phyloP scores from a whole-genome alignment of 2,888 invertebrate species.

The Acleris emargana region DNA sequence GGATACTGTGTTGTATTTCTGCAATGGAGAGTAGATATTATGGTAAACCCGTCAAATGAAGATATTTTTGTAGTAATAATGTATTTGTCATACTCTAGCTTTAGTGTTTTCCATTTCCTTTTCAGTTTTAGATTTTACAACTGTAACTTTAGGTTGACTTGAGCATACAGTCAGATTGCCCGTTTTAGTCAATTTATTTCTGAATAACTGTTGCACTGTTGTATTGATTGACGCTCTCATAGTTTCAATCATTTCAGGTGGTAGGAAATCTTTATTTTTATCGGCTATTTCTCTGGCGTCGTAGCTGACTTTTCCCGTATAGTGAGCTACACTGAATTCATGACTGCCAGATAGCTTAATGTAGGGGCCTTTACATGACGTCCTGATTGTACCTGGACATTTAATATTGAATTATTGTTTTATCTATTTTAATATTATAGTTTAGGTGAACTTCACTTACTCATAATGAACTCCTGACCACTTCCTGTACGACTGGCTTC shows the following conservation, averaged over 20 bases:
- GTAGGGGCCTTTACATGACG: constrained; percentile 79
- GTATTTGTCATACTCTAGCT: constrained; percentile 73
- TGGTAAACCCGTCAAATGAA: not conserved
- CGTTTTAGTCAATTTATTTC: constrained; percentile 91
- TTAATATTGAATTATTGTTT: constrained; percentile 24
- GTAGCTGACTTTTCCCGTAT: constrained; percentile 94
- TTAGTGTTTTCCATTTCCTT: constrained; percentile 76
- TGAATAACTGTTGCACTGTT: constrained; percentile 90
- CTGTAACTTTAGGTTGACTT: constrained; percentile 61
- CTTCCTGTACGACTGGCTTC: constrained; percentile 91
- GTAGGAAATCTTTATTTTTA: constrained; percentile 95
- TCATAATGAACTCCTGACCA: constrained; percentile 88
- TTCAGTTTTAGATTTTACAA: constrained; percentile 70
- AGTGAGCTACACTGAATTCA: constrained; percentile 94
- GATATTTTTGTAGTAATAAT: not conserved
- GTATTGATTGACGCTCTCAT: constrained; percentile 89
- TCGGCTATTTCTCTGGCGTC: constrained; percentile 92
- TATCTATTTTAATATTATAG: not conserved
- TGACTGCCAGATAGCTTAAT: constrained; percentile 84
- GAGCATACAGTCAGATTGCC: constrained; percentile 90
- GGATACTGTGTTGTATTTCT: constrained; percentile 89
- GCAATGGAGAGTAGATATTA: constrained; percentile 41
- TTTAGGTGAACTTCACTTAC: constrained; percentile 66
- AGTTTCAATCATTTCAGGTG: constrained; percentile 94
- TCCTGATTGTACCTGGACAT: constrained; percentile 81